Evolutionary conservation across 30 jellyfish, hydroid and myxozoan species (phyloP).

Genomic region (Haliclystus octoradiatus): DNA sequence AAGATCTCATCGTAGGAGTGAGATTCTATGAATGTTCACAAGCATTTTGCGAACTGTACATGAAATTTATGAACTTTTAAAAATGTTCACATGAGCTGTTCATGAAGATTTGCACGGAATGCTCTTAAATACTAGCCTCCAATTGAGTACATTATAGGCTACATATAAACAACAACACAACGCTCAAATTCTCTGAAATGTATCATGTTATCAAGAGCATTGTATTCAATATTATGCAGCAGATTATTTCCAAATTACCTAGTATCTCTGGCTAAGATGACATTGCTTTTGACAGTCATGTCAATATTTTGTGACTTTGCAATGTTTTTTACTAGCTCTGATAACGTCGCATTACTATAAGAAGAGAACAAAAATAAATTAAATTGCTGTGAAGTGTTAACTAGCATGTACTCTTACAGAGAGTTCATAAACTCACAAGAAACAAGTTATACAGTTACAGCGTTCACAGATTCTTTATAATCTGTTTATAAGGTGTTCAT

Average conservation of each 20-base stretch:
- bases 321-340: conserved; percentile 27
- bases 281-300: conserved; percentile 23
- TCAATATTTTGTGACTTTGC: conserved; percentile 26
- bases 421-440: no score
- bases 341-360: conserved; percentile 41
- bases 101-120: no score
- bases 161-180: no score
- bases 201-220: not conserved
- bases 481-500: no score
- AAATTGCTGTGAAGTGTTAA: not conserved
- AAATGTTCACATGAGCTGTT: no score
- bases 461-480: not conserved
- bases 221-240: not conserved
- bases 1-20: no score
- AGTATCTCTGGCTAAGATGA: conserved; percentile 82
- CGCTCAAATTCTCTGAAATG: not conserved
- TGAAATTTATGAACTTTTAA: no score
- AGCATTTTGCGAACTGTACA: no score
- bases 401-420: no score
- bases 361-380: not conserved
- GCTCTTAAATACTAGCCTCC: no score
- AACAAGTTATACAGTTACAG: not conserved
- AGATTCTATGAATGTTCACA: no score
- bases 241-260: conserved; percentile 27
- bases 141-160: no score